These are phyloP conservation scores for Stenchaetothrips biformis DNA, from an alignment of 2,888 invertebrate species.

Conservation along the genomic window DNA sequence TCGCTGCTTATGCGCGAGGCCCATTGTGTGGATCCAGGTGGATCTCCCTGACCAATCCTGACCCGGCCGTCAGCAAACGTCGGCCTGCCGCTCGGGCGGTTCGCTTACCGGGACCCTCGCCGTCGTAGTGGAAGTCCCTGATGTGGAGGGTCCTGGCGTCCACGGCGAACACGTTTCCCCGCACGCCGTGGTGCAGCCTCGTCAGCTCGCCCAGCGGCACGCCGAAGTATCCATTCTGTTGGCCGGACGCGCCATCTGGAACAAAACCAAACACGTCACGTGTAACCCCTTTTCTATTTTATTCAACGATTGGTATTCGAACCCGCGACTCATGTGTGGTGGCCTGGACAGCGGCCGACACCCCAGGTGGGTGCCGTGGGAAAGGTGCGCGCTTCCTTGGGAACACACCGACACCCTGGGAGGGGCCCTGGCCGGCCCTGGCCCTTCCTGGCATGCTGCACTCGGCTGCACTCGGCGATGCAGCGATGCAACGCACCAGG, in stretches of 20 bases:
- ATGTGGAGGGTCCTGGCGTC: constrained; percentile 82
- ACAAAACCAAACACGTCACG: neutral
- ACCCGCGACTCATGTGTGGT: neutral
- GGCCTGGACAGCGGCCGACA: neutral
- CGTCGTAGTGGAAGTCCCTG: constrained; percentile 85
- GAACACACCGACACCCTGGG: neutral
- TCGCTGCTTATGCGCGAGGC: neutral
- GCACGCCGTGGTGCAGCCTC: constrained; percentile 76
- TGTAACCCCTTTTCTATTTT: neutral
- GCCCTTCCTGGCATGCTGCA: no score
- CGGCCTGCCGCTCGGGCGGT: neutral
- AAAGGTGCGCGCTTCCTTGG: neutral
- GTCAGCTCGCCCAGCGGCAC: constrained; percentile 72
- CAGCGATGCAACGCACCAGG: no score
- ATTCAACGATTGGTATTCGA: neutral
- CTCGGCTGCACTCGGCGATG: no score
- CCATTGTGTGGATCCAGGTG: neutral
- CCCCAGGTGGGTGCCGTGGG: neutral
- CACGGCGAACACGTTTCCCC: constrained; percentile 80
- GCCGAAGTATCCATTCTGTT: constrained; percentile 57
- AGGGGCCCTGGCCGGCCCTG: neutral
- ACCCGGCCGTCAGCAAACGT: neutral
- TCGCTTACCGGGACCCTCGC: constrained; percentile 75
- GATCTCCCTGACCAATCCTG: constrained; percentile 14
- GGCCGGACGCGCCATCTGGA: constrained; percentile 31